phyloP scores from a whole-genome alignment of 2,113 vertebrate species.

The Gnathonemus longibarbis region DNA sequence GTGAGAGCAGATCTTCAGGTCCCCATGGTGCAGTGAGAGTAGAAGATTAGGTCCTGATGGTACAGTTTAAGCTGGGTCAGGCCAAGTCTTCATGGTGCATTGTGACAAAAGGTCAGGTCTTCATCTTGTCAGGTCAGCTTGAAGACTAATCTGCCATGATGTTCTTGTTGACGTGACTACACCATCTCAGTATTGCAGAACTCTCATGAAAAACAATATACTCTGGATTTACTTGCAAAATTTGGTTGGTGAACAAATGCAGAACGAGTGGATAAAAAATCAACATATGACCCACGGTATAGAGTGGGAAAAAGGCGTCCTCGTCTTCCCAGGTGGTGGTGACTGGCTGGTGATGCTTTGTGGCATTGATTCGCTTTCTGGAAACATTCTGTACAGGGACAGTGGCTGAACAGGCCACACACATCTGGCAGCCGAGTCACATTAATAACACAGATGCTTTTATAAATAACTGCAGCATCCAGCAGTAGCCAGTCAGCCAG shows the following conservation, averaged over 20 bases:
- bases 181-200: not conserved
- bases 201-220: not conserved
- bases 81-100: not conserved
- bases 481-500: not conserved
- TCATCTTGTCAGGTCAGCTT: not conserved
- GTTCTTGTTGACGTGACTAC: not conserved
- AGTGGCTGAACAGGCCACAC: not conserved
- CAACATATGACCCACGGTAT: not conserved
- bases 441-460: not conserved
- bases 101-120: not conserved
- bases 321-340: not conserved
- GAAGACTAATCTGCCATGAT: not conserved
- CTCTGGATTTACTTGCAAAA: not conserved
- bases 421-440: not conserved
- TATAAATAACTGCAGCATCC: not conserved
- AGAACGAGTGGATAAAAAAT: not conserved
- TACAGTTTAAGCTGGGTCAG: not conserved
- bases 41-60: not conserved
- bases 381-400: not conserved
- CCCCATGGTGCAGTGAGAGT: not conserved
- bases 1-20: not conserved
- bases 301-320: not conserved
- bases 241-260: not conserved
- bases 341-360: not conserved
- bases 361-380: not conserved